Base-by-base conservation (phyloP, 2,797 vertebrate genomes). In the Morus bassanus region DNA sequence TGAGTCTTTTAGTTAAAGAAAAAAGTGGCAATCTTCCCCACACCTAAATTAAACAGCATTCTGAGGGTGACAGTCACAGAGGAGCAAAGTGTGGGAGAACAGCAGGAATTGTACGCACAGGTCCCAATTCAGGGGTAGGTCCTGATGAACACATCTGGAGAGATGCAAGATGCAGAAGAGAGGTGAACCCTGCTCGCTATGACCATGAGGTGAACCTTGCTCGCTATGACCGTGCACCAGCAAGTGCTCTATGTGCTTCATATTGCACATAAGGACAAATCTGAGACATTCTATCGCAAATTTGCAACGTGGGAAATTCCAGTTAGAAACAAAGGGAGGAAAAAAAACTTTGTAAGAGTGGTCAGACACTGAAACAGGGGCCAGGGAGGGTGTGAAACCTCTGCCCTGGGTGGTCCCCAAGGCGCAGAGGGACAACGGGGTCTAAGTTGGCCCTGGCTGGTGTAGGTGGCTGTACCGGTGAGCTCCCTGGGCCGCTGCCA, bases 261-360 rank as follows among this genome's bases (percentile, higher is more conserved):
- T 8, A 0, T 21, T 31, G 23, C 48, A 11, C 33, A 10, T 5
- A 6, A 53, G 17, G 51, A 33, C 35, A 24, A 18, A 51, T 18
- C 43, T 12, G 39, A 33, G 76, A 24, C 19, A 41, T 39, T 6
- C 43, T 9, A 0, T 13, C 0, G 0, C 8, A 19, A 54, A 35
- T 59, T 23, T 37, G 31, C 31, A 13, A 8, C 8, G 0, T 5
- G 24, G 18, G 23, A 60, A 48, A 65, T 21, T 18, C 67, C 41
- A 4, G 14, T 43, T 18, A 14, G 59, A 35, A 51, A 39, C 10
- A 31, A 76, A 56, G 4, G 19, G 10, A 31, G 10, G 18, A 16
- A 9, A 13, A 41, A 46, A 76, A 28, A 7, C 3, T 7, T 39
- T 5, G 0, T 9, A 31, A 57, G 27, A 7, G 22, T 41, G 56